Conservation (phyloP, 2,113 vertebrate species). For the Microcebus tavaratra region DNA sequence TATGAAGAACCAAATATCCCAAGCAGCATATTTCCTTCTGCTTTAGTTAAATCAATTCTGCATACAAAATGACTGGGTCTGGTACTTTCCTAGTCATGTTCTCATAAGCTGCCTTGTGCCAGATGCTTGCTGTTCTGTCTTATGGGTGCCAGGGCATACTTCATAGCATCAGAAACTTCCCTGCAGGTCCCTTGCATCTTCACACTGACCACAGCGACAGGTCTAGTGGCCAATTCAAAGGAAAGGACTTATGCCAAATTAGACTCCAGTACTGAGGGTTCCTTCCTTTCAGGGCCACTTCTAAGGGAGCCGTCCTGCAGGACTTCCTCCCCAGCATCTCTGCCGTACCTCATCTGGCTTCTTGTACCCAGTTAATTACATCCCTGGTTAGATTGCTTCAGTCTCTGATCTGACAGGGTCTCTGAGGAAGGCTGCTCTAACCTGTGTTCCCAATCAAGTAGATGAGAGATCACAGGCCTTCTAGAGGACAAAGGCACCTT, state of each 20-base stretch:
- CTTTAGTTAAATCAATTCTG: conserved; percentile 38
- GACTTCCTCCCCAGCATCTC: background rate
- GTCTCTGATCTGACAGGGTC: background rate
- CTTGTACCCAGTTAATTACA: background rate
- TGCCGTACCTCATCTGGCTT: background rate
- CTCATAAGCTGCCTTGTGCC: background rate
- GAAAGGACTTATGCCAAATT: conserved; percentile 58
- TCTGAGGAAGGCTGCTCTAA: background rate
- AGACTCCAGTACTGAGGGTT: background rate
- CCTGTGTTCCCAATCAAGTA: background rate
- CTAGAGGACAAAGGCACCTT: background rate
- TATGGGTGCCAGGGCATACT: conserved; percentile 46
- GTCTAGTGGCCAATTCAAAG: conserved; percentile 42
- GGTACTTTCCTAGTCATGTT: background rate
- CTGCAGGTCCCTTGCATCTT: background rate
- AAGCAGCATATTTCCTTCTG: conserved; percentile 42
- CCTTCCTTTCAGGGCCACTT: background rate
- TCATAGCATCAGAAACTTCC: background rate
- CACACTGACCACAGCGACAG: conserved; percentile 4
- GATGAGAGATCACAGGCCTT: background rate
- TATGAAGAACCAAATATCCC: background rate
- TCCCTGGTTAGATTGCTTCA: conserved; percentile 8
- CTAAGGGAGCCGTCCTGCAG: conserved; percentile 14
- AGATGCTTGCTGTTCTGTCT: conserved; percentile 48
- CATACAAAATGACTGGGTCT: background rate